These are phyloP conservation scores for Allygus modestus DNA, from an alignment of 2,888 invertebrate species.

Conservation along the genomic window DNA sequence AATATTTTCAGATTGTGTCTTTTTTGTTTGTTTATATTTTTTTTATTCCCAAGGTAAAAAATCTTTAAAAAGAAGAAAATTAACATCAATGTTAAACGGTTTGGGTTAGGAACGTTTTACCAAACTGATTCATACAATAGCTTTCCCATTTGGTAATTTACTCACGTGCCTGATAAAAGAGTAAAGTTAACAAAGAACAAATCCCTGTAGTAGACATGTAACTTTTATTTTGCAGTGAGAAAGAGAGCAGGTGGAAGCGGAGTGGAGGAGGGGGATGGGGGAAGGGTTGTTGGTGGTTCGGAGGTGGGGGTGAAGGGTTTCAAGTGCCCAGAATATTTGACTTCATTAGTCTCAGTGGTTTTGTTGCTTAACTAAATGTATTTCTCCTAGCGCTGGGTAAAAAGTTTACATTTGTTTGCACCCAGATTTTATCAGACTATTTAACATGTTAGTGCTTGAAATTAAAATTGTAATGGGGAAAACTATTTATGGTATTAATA, in stretches of 20 bases:
- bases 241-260: slow-evolving; percentile 1
- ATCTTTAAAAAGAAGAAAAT: too few species aligned
- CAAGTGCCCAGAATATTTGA: slow-evolving; percentile 41
- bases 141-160: background rate
- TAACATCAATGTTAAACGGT: too few species aligned
- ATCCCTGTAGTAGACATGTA: background rate
- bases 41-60: too few species aligned
- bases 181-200: background rate
- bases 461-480: too few species aligned
- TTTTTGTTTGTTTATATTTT: too few species aligned
- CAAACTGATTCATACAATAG: background rate
- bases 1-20: too few species aligned
- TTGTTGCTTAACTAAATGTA: slow-evolving; percentile 41
- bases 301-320: slow-evolving; percentile 15
- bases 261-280: background rate
- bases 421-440: too few species aligned
- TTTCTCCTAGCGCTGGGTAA: background rate
- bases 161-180: background rate
- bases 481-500: too few species aligned
- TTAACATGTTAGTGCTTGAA: too few species aligned
- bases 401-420: too few species aligned
- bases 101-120: too few species aligned
- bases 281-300: background rate
- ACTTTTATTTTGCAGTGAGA: slow-evolving; percentile 28
- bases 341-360: slow-evolving; percentile 40